A percentile compares a stretch with the other conserved stretches of the same genome.
phyloP scores from a whole-genome alignment of 2,113 vertebrate species.

The rabbit (Oryctolagus cuniculus) region DNA sequence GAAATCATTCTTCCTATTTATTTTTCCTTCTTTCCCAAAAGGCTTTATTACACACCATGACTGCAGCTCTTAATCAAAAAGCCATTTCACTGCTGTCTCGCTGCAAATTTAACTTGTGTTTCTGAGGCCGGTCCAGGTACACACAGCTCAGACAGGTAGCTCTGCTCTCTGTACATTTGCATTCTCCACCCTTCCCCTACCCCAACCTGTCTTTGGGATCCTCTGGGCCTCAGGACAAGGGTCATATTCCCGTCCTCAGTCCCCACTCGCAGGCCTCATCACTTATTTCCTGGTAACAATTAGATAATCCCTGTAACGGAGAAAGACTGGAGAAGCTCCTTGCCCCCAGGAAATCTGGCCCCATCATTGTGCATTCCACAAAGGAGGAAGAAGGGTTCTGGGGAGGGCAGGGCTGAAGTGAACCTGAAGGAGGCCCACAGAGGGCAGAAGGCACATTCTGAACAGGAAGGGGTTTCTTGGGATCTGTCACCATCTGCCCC shows the following conservation, averaged over 20 bases:
- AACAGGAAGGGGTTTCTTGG: accelerated
- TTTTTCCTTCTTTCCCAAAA: background rate
- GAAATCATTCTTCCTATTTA: background rate
- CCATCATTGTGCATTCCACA: background rate
- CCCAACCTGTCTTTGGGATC: too few species aligned
- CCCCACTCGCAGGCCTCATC: background rate
- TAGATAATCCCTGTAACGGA: background rate
- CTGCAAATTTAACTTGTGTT: background rate
- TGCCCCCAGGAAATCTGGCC: background rate
- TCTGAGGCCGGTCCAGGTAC: background rate
- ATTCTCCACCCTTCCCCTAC: too few species aligned
- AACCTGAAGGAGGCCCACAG: background rate
- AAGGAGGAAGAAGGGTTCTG: background rate
- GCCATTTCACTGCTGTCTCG: background rate
- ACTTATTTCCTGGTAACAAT: background rate
- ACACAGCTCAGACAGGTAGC: background rate
- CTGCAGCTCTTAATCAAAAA: background rate
- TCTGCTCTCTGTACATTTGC: too few species aligned
- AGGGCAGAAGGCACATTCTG: too few species aligned
- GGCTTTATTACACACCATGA: background rate
- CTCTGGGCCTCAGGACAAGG: background rate
- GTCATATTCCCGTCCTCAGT: background rate
- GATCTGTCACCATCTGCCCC: background rate
- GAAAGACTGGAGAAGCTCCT: background rate
- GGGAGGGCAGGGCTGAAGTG: too few species aligned